Evolutionary conservation across 2,888 invertebrate species (phyloP).

Genomic region (Megamerina dolium): DNA sequence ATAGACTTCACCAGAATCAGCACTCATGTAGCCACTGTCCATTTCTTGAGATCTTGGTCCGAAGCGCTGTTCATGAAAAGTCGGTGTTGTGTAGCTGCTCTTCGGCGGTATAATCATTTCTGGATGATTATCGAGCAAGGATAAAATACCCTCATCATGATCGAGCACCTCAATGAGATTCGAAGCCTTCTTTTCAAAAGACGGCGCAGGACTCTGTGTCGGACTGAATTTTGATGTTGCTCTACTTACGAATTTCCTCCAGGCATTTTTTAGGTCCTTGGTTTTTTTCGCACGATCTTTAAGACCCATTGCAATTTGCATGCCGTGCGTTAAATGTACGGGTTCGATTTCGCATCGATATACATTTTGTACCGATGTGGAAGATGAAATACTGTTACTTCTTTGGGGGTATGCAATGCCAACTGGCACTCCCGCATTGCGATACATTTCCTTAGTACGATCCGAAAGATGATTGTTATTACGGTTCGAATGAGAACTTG

Average conservation of each 20-base stretch:
- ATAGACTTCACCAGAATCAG: slow-evolving; percentile 65
- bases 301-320: slow-evolving; percentile 49
- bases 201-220: slow-evolving; percentile 43
- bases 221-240: slow-evolving; percentile 49
- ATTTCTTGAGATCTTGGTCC: slow-evolving; percentile 53
- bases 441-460: slow-evolving; percentile 46
- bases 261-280: slow-evolving; percentile 49
- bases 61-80: slow-evolving; percentile 43
- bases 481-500: slow-evolving; percentile 46
- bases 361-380: slow-evolving; percentile 40
- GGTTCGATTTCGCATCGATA: slow-evolving; percentile 48
- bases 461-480: slow-evolving; percentile 44
- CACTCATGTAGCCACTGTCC: slow-evolving; percentile 81
- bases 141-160: slow-evolving; percentile 45
- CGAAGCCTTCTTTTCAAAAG: slow-evolving; percentile 34
- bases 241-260: slow-evolving; percentile 49
- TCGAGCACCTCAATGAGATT: slow-evolving; percentile 35
- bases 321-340: slow-evolving; percentile 44
- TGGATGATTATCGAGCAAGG: slow-evolving; percentile 41
- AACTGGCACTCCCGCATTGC: slow-evolving; percentile 44
- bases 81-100: slow-evolving; percentile 33
- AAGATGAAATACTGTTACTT: slow-evolving; percentile 23
- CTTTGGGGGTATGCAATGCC: slow-evolving; percentile 45
- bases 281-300: slow-evolving; percentile 49
- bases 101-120: slow-evolving; percentile 32